Base-by-base conservation (phyloP, 1,140 invertebrate genomes). In the Schlechtendalia chinensis region DNA sequence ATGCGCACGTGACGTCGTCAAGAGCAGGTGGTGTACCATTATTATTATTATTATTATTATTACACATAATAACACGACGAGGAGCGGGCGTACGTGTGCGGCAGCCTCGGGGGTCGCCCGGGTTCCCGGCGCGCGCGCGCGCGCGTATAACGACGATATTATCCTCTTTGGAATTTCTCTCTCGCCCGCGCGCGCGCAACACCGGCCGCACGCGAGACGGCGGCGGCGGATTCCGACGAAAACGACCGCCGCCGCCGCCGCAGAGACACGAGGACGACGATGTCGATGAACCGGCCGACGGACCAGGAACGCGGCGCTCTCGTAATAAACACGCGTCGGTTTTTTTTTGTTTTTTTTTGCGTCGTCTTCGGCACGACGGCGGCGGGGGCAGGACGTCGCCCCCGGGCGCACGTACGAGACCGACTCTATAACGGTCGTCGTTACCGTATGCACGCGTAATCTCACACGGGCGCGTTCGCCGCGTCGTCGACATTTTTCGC, bases 371-470 rank as follows among this genome's bases (percentile, higher is more conserved):
- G n/a, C n/a, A n/a, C n/a, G n/a, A n/a, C n/a, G n/a, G n/a, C n/a
- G n/a, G n/a, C n/a, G n/a, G n/a, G n/a, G n/a, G n/a, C n/a, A n/a
- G n/a, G n/a, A n/a, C 69, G 47, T 72, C 54, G 69, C 69, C 50
- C 39, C 69, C 17, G 50, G 69, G 50, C 45, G 65, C 39, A 10
- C 3, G 22, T 56, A 4, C 69, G 69, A 1, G 69, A n/a, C n/a
- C n/a, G n/a, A n/a, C n/a, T n/a, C n/a, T n/a, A n/a, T 53, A 54
- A 72, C 69, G 69, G 69, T 72, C 69, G 50, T 71, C 16, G 24
- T n/a, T n/a, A n/a, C 14, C 45, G 11, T 29, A 50, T 50, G 12
- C 1, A 50, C 1, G 12, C 16, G 17, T 24, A 16, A 53, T 24
- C 10, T 19, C 50, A n/a, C n/a, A n/a, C n/a, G n/a, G n/a, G n/a